Evolutionary conservation across 2,113 vertebrate species (phyloP), one percentile per base, ranked within the genome.

Genomic region (Loxodonta africana): DNA sequence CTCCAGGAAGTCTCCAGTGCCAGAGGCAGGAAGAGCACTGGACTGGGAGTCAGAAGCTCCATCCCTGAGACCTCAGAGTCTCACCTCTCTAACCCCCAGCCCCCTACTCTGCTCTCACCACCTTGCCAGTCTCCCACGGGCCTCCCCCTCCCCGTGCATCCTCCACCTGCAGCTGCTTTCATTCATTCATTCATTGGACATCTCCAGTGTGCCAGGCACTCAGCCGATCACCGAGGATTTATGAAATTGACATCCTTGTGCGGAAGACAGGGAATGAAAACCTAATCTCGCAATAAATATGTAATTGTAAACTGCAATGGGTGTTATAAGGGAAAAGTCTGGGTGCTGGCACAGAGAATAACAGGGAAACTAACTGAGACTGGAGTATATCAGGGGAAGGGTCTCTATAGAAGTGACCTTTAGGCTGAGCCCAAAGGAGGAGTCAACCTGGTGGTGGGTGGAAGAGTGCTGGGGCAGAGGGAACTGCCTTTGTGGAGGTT

Each of bases 371-470:
- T 21, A 37, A 4, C 0, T 0, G 41, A 30, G 6, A 2, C 83
- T 60, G 20, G 21, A 33, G 67, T 37, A 12, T 8, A 15, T 15
- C 5, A 0, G 2, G n/a, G 60, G 60, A 17, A 15, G 80, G 4
- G 26, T 57, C 76, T 62, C 82, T 88, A 18, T 1, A 51, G 74
- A 20, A 5, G 6, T 65, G 62, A 53, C 30, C 71, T 37, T 44
- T 5, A 51, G 77, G 37, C 33, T 37, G 73, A 82, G 74, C 46
- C 41, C 78, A 15, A 2, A 23, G 85, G 17, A 62, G 65, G 9
- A 21, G 6, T 44, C 26, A 5, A 4, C 0, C 11, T 8, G 30
- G n/a, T 0, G 37, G 2, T 0, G 0, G 0, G 3, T 1, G 30
- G 83, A 4, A 53, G 30, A 3, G 25, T 0, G 0, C 18, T 8